Conservation (phyloP, 35 echinoderm and acorn worm species). For the Ophiothrix spiculata region DNA sequence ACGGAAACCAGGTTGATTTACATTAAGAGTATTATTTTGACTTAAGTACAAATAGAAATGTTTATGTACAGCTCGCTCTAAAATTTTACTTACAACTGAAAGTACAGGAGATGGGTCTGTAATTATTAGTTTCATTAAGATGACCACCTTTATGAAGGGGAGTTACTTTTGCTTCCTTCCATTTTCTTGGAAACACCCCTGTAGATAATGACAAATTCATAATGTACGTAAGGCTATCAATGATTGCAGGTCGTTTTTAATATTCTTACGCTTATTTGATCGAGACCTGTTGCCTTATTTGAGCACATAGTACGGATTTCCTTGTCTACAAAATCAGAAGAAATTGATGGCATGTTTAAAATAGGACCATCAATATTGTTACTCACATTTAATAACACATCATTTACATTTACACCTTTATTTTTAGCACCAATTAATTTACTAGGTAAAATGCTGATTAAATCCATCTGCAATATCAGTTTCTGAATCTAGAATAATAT, state of each 20-base stretch:
- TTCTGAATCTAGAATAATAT: too few species aligned
- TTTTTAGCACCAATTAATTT: too few species aligned
- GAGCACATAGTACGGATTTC: background rate
- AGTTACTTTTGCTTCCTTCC: slow-evolving; percentile 5
- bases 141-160: background rate
- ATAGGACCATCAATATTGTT: too few species aligned
- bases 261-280: background rate
- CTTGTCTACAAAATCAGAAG: background rate
- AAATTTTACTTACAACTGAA: slow-evolving; percentile 23
- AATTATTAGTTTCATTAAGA: background rate
- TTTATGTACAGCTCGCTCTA: slow-evolving; percentile 12
- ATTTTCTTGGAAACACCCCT: background rate
- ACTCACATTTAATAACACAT: too few species aligned
- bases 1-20: background rate
- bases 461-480: too few species aligned
- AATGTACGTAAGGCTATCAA: background rate
- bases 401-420: too few species aligned
- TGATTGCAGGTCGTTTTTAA: too few species aligned
- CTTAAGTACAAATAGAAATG: slow-evolving; percentile 26
- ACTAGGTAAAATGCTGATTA: too few species aligned
- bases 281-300: background rate
- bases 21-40: slow-evolving; percentile 16
- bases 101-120: slow-evolving; percentile 32
- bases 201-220: background rate
- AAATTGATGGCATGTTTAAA: too few species aligned